These are phyloP conservation scores for Formicarius rufipectus DNA, from an alignment of 2,113 vertebrate genomes.

Conservation along the genomic window DNA sequence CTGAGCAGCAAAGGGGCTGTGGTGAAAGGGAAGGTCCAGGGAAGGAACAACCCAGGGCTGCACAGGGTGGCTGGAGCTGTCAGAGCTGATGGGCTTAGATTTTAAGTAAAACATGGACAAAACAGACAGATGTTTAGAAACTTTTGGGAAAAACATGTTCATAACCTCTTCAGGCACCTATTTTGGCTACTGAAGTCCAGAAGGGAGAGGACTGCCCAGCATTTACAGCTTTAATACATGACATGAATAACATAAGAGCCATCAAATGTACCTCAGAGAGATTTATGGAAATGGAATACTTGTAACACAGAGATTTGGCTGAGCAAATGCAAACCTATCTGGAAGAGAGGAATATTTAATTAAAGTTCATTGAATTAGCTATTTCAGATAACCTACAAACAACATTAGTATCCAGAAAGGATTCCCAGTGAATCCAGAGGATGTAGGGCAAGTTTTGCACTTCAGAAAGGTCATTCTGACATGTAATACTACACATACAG, in stretches of 20 bases:
- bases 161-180: neutral
- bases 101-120: neutral
- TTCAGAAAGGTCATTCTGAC: neutral
- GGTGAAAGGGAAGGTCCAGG: neutral
- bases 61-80: neutral
- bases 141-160: neutral
- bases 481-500: neutral
- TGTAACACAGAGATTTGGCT: neutral
- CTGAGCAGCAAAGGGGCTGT: neutral
- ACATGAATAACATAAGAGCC: neutral
- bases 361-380: neutral
- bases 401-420: neutral
- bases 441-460: neutral
- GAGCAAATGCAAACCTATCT: neutral
- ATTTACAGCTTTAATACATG: neutral
- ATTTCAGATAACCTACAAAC: neutral
- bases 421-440: neutral
- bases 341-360: neutral
- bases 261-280: neutral
- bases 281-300: neutral
- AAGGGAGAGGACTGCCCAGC: neutral
- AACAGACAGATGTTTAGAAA: neutral
- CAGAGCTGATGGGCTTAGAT: neutral
- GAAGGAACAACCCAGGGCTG: neutral
- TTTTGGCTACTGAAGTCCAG: neutral